These are phyloP conservation scores for Anseranas semipalmata DNA, from an alignment of 2,113 vertebrate genomes.

Conservation along the genomic window DNA sequence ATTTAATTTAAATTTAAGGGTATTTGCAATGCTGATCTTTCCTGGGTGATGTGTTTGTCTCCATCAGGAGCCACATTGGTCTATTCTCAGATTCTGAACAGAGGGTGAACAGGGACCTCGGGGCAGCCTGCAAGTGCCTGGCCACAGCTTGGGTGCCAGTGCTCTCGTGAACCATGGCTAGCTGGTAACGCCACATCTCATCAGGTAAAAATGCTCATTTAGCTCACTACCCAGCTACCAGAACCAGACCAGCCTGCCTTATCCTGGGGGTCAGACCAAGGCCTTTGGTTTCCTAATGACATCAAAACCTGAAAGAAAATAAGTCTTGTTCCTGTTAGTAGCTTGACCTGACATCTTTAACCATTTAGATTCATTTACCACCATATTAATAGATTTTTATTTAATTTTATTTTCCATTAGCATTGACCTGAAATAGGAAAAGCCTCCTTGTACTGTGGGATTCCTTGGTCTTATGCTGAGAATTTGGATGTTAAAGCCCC, in stretches of 20 bases:
- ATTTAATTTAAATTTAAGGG: too few relatives aligned
- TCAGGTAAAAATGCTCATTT: neutral
- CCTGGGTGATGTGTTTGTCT: neutral
- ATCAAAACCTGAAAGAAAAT: neutral
- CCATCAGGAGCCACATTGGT: neutral
- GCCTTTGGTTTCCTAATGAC: neutral
- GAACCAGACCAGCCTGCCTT: neutral
- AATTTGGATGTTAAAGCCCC: neutral
- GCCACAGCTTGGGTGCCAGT: neutral
- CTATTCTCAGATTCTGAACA: neutral
- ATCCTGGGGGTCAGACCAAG: neutral
- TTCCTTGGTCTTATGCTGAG: neutral
- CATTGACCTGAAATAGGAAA: neutral
- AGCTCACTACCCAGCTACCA: neutral
- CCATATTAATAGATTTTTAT: neutral
- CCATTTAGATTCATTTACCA: neutral
- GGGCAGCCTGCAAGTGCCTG: neutral
- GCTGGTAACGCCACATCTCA: neutral
- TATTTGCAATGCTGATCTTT: neutral
- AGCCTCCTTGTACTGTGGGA: neutral
- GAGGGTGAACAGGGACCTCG: neutral
- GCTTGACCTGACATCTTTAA: neutral
- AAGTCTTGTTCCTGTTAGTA: neutral
- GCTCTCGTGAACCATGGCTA: neutral
- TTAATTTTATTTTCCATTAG: neutral